Conservation (phyloP, 2,113 vertebrate genomes). For the Entosphenus tridentatus region DNA sequence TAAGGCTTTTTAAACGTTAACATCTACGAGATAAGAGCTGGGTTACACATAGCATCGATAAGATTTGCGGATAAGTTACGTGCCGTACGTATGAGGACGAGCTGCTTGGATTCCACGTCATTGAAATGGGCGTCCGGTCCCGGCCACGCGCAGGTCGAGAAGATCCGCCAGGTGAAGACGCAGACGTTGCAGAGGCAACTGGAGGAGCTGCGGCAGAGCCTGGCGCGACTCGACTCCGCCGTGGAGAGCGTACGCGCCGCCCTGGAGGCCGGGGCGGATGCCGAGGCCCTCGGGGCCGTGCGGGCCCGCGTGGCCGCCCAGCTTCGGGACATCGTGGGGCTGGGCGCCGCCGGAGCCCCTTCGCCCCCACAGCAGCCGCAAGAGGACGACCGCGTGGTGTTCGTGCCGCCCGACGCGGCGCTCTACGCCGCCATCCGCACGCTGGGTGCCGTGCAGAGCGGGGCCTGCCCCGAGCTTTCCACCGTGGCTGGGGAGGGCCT, state of each 20-base stretch:
- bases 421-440: constrained; percentile 73
- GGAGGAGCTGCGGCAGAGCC: constrained; percentile 78
- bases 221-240: constrained; percentile 78
- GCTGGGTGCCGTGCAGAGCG: constrained; percentile 79
- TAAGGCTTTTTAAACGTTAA: too few species aligned
- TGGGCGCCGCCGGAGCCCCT: constrained; percentile 29
- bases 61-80: too few species aligned
- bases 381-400: constrained; percentile 82
- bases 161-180: constrained; percentile 92
- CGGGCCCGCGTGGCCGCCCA: constrained; percentile 82
- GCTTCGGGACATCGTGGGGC: constrained; percentile 75
- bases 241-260: constrained; percentile 80
- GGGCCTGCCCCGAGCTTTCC: constrained; percentile 70
- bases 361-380: constrained; percentile 41
- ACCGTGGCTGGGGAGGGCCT: constrained; percentile 79
- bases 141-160: constrained; percentile 51
- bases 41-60: too few species aligned
- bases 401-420: constrained; percentile 75
- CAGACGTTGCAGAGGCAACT: constrained; percentile 93
- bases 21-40: too few species aligned
- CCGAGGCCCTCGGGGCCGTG: constrained; percentile 57
- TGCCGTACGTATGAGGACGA: too few species aligned
- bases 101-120: too few species aligned
- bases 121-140: too few species aligned
- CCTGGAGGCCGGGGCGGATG: constrained; percentile 63